Evolutionary conservation across 1,140 invertebrate genomes (phyloP), one percentile per base, ranked within the genome.

Genomic region (Monochamus saltuarius): DNA sequence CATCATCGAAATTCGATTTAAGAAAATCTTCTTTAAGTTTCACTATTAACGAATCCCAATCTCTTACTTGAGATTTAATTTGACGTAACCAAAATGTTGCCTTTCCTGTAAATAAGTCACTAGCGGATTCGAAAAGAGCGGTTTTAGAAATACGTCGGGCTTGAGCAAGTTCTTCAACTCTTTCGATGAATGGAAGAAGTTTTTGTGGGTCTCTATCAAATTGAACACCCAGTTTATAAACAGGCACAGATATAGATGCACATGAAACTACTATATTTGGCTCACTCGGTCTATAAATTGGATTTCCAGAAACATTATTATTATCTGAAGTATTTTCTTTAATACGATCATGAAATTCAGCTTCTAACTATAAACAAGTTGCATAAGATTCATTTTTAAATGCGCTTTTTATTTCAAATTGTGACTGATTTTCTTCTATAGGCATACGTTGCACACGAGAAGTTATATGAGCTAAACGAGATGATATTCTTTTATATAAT

Each of bases 71-170:
- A 9, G 61, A 42, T 29, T 59, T 56, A 7, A 73, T 40, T 17
- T 54, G 49, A 11, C 71, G 37, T 34, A 46, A 73, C 74, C 72
- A 74, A 43, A 72, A 64, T 1, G 73, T 36, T n/a, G 74, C 72
- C 53, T 69, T 65, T 14, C 62, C 72, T 0, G 56, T 51, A 59
- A 73, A 73, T 22, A 75, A 64, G 17, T 72, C 65, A 7, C 60
- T 62, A 7, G 63, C 64, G 47, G 60, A 60, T 29, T 45, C 19
- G 45, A 59, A 59, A 11, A 54, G 11, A 10, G 42, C 47, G 10
- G 13, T n/a, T 34, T 54, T 36, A 14, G 40, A 35, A 46, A 52
- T 35, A 22, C 46, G 19, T 8, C 42, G 11, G 6, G 57, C 42
- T 4, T 53, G 37, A 7, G 57, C 57, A 2, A 43, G 6, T 59